Evolutionary conservation across 2,113 vertebrate genomes (phyloP), one percentile per base, ranked within the genome.

Genomic region (Odobenus rosmarus): DNA sequence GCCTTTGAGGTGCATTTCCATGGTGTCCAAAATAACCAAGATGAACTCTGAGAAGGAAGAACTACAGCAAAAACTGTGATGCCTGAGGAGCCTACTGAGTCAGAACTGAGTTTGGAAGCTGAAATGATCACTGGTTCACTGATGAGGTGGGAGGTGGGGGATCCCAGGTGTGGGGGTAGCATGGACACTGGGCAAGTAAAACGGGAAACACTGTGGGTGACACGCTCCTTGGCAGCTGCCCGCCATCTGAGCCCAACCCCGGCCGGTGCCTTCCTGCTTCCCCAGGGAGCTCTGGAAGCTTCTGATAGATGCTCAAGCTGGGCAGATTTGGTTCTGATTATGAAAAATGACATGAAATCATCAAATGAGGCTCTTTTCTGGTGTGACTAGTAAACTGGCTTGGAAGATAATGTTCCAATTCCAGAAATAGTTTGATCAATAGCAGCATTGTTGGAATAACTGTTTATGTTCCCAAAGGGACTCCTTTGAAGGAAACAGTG

Each of bases 401-500:
- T 71, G 67, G 77, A 69, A 76, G 92, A 91, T 61, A 83, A 69
- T 28, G 31, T 42, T 92, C 51, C 26, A 77, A n/a, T 62, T 93
- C 31, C 49, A 53, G 51, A 97, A 95, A 88, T 51, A 96, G 77
- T 88, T 92, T 93, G 92, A 80, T 62, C 71, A 76, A 62, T 51
- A 13, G 28, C 14, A 72, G n/a, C 24, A 26, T 7, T 49, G 12
- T 90, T 84, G 55, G 23, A 87, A 83, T 42, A 95, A 93, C 82
- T 62, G 6, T 71, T 94, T 59, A 77, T 94, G 71, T 55, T n/a
- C 77, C 67, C 21, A 33, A 77, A 90, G 77, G 46, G 53, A 69
- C 39, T 39, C 33, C 24, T 88, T 55, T 62, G 81, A 95, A 86
- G 84, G 64, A 36, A 67, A 57, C 9, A 12, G 16, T 18, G 23